Percentiles rank a stretch among this genome's conserved stretches.
Conservation (phyloP, 2,888 invertebrate genomes). For the Drosophila leonis region DNA sequence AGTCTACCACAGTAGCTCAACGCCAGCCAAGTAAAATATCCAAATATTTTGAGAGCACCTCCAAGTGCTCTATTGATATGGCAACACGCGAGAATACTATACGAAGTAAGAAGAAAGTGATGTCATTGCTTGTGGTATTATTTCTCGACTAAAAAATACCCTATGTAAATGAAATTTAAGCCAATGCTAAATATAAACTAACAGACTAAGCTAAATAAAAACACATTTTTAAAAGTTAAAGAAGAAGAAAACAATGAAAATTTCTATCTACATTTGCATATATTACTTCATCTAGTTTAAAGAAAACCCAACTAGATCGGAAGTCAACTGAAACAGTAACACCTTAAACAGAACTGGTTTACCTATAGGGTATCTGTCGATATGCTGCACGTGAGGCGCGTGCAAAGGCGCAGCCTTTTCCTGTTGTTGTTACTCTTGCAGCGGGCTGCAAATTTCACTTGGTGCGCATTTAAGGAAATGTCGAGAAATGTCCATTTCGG, state of each 20-base stretch:
- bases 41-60: background rate
- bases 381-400: constrained; percentile 65
- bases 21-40: background rate
- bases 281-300: background rate
- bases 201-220: background rate
- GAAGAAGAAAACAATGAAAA: too few species aligned
- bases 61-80: background rate
- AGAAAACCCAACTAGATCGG: background rate
- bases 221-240: too few species aligned
- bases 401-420: constrained; percentile 66
- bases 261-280: too few species aligned
- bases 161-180: background rate
- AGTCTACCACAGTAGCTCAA: background rate
- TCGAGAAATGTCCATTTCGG: constrained; percentile 81
- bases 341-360: background rate
- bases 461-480: constrained; percentile 81
- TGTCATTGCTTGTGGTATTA: background rate
- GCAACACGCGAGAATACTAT: background rate
- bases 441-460: constrained; percentile 72
- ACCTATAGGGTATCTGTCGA: constrained; percentile 37
- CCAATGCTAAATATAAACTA: background rate
- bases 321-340: background rate
- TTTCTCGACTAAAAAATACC: background rate
- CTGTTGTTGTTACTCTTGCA: constrained; percentile 22
- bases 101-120: background rate